Base-by-base conservation (phyloP, 2,888 invertebrate species). In the Metellina segmentata region DNA sequence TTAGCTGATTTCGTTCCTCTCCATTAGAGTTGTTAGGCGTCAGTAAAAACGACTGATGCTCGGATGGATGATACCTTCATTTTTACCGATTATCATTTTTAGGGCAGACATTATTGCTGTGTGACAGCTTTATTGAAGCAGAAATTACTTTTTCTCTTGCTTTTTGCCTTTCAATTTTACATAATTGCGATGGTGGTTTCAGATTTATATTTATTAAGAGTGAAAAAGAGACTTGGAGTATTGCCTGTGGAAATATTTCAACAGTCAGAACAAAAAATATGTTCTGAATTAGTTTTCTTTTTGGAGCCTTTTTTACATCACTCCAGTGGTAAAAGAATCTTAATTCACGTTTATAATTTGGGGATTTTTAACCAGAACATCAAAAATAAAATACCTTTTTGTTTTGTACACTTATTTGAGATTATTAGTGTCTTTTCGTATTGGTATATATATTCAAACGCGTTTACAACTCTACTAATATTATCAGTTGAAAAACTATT, bases 41-140 rank as follows among this genome's bases (percentile, higher is more conserved):
- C 61, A 79, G 13, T 79, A 61, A 61, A 79, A 61, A 69, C 0
- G 61, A 11, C 9, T 61, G 13, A 34, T 61, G 11, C 61, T 5
- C 34, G 34, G 61, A 79, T 79, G 61, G 34, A 20, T 79, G 61
- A 79, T 79, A 61, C 34, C 79, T 79, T 16, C 61, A 6, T 61
- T 61, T 61, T 61, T 9, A 13, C 11, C 5, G 61, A 61, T 61
- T 61, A 61, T 61, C 6, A 61, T 61, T 61, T 61, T 61, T 61
- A 16, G 61, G 61, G 16, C 61, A 61, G 13, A 61, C 61, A 9
- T 61, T 61, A 16, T 34, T 34, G 61, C 16, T 61, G 11, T 61
- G 61, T 61, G 61, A 61, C 61, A 61, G 61, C 16, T 61, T 61
- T 61, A 61, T 61, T 61, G 61, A 61, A 61, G 61, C 61, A 61